Evolutionary conservation across 1,140 invertebrate genomes (phyloP).

Genomic region (Tetragonula clypearis): DNA sequence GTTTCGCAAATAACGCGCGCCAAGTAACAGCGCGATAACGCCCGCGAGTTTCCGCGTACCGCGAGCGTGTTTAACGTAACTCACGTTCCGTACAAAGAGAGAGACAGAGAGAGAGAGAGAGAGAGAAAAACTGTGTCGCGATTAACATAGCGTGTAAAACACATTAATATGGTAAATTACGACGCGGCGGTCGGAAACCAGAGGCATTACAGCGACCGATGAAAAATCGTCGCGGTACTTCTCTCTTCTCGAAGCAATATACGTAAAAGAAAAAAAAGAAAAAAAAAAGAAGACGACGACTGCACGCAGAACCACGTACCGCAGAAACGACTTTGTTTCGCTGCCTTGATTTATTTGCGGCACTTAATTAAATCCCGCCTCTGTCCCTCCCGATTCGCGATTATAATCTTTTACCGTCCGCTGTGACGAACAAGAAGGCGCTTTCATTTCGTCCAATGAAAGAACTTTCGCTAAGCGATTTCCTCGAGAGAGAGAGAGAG

Average conservation of each 20-base stretch:
- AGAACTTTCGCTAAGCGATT: slow-evolving; percentile 33
- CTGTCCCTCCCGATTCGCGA: neutral
- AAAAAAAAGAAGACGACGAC: neutral
- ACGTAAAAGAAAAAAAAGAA: slow-evolving; percentile 9
- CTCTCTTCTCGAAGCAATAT: slow-evolving; percentile 31
- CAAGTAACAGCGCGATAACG: too few relatives aligned
- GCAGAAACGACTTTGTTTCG: slow-evolving; percentile 3
- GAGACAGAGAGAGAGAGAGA: too few relatives aligned
- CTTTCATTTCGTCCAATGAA: slow-evolving; percentile 19
- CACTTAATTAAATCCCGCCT: slow-evolving; percentile 36
- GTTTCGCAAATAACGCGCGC: neutral
- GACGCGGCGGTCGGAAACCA: neutral
- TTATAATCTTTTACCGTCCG: slow-evolving; percentile 7
- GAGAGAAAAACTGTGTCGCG: neutral
- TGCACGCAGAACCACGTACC: neutral
- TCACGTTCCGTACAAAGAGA: neutral
- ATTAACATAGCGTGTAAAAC: neutral
- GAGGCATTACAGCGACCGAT: neutral
- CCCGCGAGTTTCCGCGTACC: too few relatives aligned
- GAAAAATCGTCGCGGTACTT: slow-evolving; percentile 24
- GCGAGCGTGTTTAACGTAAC: neutral
- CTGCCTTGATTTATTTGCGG: slow-evolving; percentile 36
- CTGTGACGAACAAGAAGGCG: slow-evolving; percentile 2
- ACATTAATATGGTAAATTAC: neutral
- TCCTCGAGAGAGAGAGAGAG: slow-evolving; percentile 2